Evolutionary conservation across 2,888 invertebrate species (phyloP).

Genomic region (Fragum whitleyi): DNA sequence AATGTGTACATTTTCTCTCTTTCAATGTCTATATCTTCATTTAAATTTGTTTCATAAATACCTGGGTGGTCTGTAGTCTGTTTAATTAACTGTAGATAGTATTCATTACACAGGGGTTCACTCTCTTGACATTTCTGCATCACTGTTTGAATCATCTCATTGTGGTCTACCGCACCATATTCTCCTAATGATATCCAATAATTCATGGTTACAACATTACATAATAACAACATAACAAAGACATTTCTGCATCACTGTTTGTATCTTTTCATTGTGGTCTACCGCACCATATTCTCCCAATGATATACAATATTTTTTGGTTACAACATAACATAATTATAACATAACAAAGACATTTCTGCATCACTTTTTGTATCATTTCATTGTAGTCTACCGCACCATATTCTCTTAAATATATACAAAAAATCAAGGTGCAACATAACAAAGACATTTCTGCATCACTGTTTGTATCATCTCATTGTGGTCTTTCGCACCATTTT

Average conservation of each 20-base stretch:
- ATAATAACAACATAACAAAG: no score
- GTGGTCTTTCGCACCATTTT: slow-evolving; percentile 92
- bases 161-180: slow-evolving; percentile 92
- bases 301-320: no score
- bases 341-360: no score
- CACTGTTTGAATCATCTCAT: slow-evolving; percentile 94
- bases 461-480: slow-evolving; percentile 95
- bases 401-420: slow-evolving; percentile 66
- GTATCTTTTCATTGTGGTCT: slow-evolving; percentile 95
- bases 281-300: slow-evolving; percentile 88
- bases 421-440: no score
- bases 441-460: slow-evolving; percentile 95
- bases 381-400: slow-evolving; percentile 95
- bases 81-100: slow-evolving; percentile 96
- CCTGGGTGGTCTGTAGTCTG: slow-evolving; percentile 91
- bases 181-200: slow-evolving; percentile 65
- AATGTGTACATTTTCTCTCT: no score
- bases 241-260: slow-evolving; percentile 95
- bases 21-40: no score
- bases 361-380: slow-evolving; percentile 94
- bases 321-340: no score
- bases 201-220: no score
- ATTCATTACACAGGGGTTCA: slow-evolving; percentile 92
- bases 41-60: no score
- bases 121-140: slow-evolving; percentile 96